Evolutionary conservation across 2,888 invertebrate genomes (phyloP).

Genomic region (Agrypnus murinus): DNA sequence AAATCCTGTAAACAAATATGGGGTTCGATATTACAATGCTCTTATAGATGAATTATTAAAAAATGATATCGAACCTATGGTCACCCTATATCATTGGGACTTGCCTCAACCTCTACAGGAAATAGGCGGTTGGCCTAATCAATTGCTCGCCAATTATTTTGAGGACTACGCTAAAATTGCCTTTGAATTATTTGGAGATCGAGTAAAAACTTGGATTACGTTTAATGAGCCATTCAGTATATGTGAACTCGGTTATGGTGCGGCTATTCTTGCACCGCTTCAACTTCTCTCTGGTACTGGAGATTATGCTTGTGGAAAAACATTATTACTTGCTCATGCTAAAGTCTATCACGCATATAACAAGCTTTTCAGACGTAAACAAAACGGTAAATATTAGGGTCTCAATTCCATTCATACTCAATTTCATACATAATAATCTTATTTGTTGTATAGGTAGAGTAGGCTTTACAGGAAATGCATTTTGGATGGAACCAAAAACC

Average conservation of each 20-base stretch:
- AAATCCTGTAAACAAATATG: slow-evolving; percentile 10
- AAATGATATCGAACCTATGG: not conserved
- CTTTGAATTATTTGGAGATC: too few relatives aligned
- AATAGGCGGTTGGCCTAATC: not conserved
- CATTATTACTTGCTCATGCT: not conserved
- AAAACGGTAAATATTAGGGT: too few relatives aligned
- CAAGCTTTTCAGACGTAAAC: not conserved
- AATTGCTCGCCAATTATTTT: too few relatives aligned
- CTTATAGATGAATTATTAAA: too few relatives aligned
- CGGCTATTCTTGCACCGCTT: not conserved
- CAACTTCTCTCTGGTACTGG: not conserved
- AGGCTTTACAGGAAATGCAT: slow-evolving; percentile 75
- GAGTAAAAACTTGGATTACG: too few relatives aligned
- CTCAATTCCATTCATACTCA: too few relatives aligned
- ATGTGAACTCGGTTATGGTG: not conserved
- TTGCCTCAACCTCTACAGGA: not conserved
- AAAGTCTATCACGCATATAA: not conserved
- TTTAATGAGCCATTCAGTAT: not conserved
- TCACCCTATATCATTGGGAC: not conserved
- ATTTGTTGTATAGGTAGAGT: slow-evolving; percentile 78
- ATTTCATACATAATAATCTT: not conserved
- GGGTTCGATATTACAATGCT: too few relatives aligned
- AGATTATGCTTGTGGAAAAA: too few relatives aligned
- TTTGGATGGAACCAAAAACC: slow-evolving; percentile 75
- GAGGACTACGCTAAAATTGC: not conserved